Percentiles rank a stretch among this genome's conserved stretches.
Conservation (phyloP, 1,140 invertebrate genomes). For the Brachionus paranguensis region DNA sequence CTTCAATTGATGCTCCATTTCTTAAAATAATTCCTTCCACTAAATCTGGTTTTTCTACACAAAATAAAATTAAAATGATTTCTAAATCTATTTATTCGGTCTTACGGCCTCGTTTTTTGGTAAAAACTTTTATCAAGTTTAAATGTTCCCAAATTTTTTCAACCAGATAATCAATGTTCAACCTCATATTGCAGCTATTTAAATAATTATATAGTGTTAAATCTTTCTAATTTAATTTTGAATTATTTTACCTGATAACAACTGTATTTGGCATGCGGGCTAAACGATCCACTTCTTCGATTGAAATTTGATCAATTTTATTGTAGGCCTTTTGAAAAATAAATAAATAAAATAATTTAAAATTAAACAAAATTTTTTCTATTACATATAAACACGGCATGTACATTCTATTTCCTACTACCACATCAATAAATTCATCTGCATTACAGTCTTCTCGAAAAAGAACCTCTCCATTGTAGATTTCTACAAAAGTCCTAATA, state of each 20-base stretch:
- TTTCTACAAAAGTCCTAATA: conserved; percentile 91
- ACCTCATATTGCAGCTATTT: conserved; percentile 15
- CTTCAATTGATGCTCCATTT: conserved; percentile 82
- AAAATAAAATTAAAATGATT: conserved; percentile 88
- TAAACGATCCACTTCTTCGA: conserved; percentile 87
- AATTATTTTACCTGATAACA: conserved; percentile 57
- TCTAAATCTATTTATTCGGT: conserved; percentile 75
- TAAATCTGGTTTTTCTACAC: conserved; percentile 95
- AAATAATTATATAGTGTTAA: not conserved
- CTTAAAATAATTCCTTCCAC: conserved; percentile 85
- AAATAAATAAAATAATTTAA: conserved; percentile 42
- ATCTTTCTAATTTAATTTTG: conserved; percentile 60
- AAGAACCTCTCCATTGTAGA: conserved; percentile 80
- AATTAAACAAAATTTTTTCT: not conserved
- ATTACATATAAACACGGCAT: conserved; percentile 91
- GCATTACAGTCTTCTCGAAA: conserved; percentile 79
- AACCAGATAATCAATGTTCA: conserved; percentile 93
- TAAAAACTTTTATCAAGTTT: conserved; percentile 87
- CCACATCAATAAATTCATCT: conserved; percentile 96
- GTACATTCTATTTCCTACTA: conserved; percentile 96
- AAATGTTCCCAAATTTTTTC: conserved; percentile 99
- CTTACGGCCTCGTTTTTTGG: conserved; percentile 96
- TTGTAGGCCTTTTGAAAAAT: conserved; percentile 65
- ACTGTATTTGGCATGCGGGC: conserved; percentile 99
- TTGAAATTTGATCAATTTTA: conserved; percentile 78